phyloP scores from a whole-genome alignment of 1,140 invertebrate species.

The Centruroides sculpturatus region DNA sequence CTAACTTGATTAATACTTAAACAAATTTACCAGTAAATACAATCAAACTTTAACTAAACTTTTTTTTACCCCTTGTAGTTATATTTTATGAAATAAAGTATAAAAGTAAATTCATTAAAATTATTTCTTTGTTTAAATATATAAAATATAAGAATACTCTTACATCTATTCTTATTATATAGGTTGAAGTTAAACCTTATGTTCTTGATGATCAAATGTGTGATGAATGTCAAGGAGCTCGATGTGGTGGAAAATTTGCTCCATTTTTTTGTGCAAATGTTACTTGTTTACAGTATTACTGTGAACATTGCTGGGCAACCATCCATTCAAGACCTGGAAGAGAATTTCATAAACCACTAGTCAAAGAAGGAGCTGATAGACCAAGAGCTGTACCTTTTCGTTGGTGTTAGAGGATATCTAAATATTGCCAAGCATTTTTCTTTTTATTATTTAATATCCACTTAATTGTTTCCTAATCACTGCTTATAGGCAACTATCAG shows the following conservation, averaged over 20 bases:
- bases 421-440: not conserved
- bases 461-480: not conserved
- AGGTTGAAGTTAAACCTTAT: slow-evolving; percentile 95
- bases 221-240: slow-evolving; percentile 94
- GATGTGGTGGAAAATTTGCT: slow-evolving; percentile 93
- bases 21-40: no score
- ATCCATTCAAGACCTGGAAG: slow-evolving; percentile 92
- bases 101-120: no score
- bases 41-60: no score
- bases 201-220: slow-evolving; percentile 99
- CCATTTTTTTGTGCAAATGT: slow-evolving; percentile 99
- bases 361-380: slow-evolving; percentile 96
- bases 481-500: not conserved
- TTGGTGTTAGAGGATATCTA: slow-evolving; percentile 21
- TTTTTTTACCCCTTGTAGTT: no score
- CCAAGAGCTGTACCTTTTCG: slow-evolving; percentile 32
- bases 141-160: no score
- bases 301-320: slow-evolving; percentile 97
- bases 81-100: no score
- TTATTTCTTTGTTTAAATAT: no score
- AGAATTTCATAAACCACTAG: slow-evolving; percentile 96
- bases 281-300: slow-evolving; percentile 97
- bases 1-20: no score
- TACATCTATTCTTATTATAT: not conserved
- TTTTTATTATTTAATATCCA: not conserved